A percentile compares a stretch with the other conserved stretches of the same genome.
Evolutionary conservation across 2,888 invertebrate species (phyloP).

Genomic region (Graphium colonna): DNA sequence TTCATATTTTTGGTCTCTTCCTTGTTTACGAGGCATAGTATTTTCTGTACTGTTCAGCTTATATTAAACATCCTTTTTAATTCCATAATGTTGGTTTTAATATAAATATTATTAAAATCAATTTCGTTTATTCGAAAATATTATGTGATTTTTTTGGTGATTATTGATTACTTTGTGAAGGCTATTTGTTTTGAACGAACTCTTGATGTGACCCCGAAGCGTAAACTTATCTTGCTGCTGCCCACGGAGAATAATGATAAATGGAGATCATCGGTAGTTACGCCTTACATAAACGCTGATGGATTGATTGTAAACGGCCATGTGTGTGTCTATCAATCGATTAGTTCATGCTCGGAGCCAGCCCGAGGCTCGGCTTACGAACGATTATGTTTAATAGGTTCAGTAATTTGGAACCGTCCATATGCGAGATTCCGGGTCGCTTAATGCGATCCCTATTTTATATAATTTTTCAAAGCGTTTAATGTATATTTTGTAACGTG

Average conservation of each 20-base stretch:
- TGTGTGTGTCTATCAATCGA: conserved; percentile 70
- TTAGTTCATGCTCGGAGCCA: conserved; percentile 64
- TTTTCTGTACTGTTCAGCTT: too few relatives aligned
- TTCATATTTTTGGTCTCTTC: conserved; percentile 53
- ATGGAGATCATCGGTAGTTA: conserved; percentile 75
- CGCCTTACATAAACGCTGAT: conserved; percentile 75
- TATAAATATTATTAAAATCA: too few relatives aligned
- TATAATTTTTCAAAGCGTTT: conserved; percentile 33
- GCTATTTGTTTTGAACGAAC: conserved; percentile 52
- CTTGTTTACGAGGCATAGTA: background rate
- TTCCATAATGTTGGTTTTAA: too few relatives aligned
- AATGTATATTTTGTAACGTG: conserved; percentile 40
- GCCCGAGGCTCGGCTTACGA: conserved; percentile 58
- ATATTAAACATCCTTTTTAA: too few relatives aligned
- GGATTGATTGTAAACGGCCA: conserved; percentile 75
- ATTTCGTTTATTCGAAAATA: background rate
- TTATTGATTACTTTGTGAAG: conserved; percentile 25
- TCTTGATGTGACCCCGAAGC: conserved; percentile 64
- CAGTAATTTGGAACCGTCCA: conserved; percentile 63
- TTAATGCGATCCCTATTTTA: conserved; percentile 17
- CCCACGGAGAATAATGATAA: conserved; percentile 77
- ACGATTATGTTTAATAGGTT: conserved; percentile 75
- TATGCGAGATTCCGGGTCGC: conserved; percentile 52
- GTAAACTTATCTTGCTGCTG: conserved; percentile 63
- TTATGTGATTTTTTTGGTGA: background rate